Evolutionary conservation across 2,113 vertebrate genomes (phyloP), one percentile per base, ranked within the genome.

Genomic region (Odobenus rosmarus): DNA sequence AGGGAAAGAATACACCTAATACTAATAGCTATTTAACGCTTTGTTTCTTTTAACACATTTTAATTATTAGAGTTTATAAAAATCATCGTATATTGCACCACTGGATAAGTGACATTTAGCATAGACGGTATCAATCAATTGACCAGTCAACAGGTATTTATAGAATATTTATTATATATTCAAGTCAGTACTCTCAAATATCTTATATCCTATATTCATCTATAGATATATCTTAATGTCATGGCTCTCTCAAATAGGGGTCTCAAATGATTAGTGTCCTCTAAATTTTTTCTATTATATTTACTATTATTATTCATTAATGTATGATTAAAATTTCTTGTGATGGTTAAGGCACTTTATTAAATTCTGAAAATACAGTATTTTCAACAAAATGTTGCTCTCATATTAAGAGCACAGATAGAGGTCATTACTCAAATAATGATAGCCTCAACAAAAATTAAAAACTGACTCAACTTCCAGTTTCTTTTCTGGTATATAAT

Each of bases 21-120:
- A 49, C 13, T 2, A 72, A 85, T 31, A 89, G 16, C 24, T 94
- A 64, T n/a, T 96, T 61, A 83, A 31, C 79, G 3, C 31, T 88
- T 84, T 89, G 15, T 71, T 94, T 77, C 33, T 85, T 88, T 74
- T 33, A 92, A 94, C 2, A 23, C 3, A 93, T 79, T 93, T 92
- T 81, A 82, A 83, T 74, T 49, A 69, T 59, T 46, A 87, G n/a
- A 55, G 10, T 42, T 96, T 76, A n/a, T 55, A 74, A 79, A 83
- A 61, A 16, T 72, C 21, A 67, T 49, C 5, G 67, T 77, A 16
- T 77, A 74, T 69, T 92, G 5, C 11, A 85, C 1, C 4, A 23
- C 7, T 83, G 18, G 12, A 42, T n/a, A 92, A 55, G 10, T 77
- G 11, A 33, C 46, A 51, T 67, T 96, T 33, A 61, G 10, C 42